These are phyloP conservation scores for Pteropus rufus DNA, from an alignment of 2,797 vertebrate species.

Conservation along the genomic window DNA sequence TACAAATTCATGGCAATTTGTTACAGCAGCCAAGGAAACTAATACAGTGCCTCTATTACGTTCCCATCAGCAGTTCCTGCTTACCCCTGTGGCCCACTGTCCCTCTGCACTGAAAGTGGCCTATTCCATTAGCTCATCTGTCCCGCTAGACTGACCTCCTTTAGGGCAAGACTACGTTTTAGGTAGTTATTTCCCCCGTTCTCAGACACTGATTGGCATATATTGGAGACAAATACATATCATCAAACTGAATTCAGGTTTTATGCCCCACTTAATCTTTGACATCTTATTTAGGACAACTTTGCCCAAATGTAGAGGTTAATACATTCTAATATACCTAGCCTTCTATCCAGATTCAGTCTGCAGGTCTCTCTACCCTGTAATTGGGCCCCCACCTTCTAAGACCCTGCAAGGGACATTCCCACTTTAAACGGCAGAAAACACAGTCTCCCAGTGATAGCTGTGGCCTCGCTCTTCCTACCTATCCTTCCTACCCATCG, in stretches of 20 bases:
- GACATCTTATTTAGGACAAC: background rate
- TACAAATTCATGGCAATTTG: background rate
- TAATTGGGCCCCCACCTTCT: background rate
- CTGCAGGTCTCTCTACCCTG: background rate
- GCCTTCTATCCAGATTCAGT: background rate
- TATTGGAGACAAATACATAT: background rate
- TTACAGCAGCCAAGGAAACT: background rate
- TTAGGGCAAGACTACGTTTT: background rate
- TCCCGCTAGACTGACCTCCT: background rate
- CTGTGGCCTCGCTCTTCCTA: background rate
- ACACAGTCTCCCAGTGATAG: background rate
- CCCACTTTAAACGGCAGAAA: background rate
- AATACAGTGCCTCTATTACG: background rate
- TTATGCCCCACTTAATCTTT: background rate
- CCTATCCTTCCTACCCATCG: background rate
- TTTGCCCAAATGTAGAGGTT: background rate
- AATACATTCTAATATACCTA: background rate
- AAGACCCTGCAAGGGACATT: background rate
- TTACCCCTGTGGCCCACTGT: rapidly evolving
- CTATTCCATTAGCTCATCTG: background rate
- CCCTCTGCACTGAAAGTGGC: background rate
- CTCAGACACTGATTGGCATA: background rate
- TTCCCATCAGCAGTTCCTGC: too few relatives aligned
- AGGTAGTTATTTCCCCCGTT: background rate
- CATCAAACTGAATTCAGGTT: background rate